These are phyloP conservation scores for Drosophila testacea DNA, from an alignment of 2,888 invertebrate species.

Conservation along the genomic window DNA sequence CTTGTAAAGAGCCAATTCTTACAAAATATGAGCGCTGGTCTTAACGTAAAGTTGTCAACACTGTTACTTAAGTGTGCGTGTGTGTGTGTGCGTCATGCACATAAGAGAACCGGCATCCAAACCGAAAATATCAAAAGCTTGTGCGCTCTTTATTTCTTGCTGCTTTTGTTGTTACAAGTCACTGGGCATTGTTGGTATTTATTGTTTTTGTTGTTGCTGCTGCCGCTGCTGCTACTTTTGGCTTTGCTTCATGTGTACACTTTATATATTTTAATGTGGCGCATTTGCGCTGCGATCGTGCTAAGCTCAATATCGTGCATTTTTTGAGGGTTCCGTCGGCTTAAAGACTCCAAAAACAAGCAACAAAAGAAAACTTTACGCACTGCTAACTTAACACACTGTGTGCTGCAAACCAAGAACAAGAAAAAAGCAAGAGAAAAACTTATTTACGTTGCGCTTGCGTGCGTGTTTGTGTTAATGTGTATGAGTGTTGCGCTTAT, in stretches of 20 bases:
- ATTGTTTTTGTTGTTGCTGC: constrained; percentile 14
- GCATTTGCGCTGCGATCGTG: constrained; percentile 71
- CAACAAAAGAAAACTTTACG: constrained; percentile 16
- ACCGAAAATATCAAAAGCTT: constrained; percentile 38
- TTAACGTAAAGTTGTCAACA: too few relatives aligned
- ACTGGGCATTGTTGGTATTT: constrained; percentile 16
- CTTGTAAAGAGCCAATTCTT: too few relatives aligned
- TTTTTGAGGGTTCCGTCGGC: constrained; percentile 39
- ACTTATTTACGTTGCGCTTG: constrained; percentile 53
- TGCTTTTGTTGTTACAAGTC: constrained; percentile 25
- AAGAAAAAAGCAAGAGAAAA: constrained; percentile 9
- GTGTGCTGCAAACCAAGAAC: constrained; percentile 3
- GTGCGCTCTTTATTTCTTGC: constrained; percentile 17
- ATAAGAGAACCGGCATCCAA: constrained; percentile 42
- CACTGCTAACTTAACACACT: not conserved
- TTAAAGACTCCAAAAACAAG: constrained; percentile 3
- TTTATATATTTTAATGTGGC: constrained; percentile 44
- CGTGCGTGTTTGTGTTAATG: constrained; percentile 35
- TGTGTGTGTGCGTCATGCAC: constrained; percentile 33
- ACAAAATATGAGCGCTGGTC: too few relatives aligned
- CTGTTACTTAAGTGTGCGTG: not conserved
- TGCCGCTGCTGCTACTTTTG: not conserved
- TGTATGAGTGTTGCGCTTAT: constrained; percentile 9
- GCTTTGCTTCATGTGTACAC: constrained; percentile 58
- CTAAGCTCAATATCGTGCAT: constrained; percentile 60